A percentile compares a stretch with the other conserved stretches of the same genome.
These are phyloP conservation scores for Nezara viridula DNA, from an alignment of 2,888 invertebrate genomes.

Conservation along the genomic window DNA sequence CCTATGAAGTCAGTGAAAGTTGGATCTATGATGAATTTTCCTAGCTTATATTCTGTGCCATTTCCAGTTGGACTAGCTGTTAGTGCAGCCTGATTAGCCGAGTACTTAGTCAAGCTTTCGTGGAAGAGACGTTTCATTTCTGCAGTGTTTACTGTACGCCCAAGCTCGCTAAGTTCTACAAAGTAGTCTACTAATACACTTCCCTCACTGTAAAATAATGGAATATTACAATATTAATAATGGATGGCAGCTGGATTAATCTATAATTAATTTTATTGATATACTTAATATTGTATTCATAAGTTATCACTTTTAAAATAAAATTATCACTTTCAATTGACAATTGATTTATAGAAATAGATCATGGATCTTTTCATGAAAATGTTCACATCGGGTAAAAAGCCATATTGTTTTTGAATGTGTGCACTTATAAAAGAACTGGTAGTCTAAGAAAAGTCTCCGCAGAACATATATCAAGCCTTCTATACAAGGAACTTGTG, in stretches of 20 bases:
- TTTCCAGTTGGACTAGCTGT: constrained; percentile 62
- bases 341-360: too few species aligned
- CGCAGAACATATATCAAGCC: too few species aligned
- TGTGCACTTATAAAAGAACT: too few species aligned
- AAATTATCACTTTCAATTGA: too few species aligned
- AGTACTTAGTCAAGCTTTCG: constrained; percentile 73
- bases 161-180: constrained; percentile 84
- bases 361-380: too few species aligned
- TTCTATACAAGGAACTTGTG: too few species aligned
- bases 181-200: constrained; percentile 91
- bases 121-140: constrained; percentile 81
- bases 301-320: background rate
- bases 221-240: constrained; percentile 65
- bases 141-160: constrained; percentile 78
- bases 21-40: constrained; percentile 87
- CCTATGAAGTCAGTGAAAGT: constrained; percentile 90
- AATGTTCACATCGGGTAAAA: background rate
- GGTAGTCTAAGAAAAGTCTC: too few species aligned
- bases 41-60: constrained; percentile 71
- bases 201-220: constrained; percentile 77
- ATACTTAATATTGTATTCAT: background rate
- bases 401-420: background rate
- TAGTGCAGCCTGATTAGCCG: constrained; percentile 70
- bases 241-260: background rate
- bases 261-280: too few species aligned